phyloP scores from a whole-genome alignment of 2,113 vertebrate species.

The Tichodroma muraria region DNA sequence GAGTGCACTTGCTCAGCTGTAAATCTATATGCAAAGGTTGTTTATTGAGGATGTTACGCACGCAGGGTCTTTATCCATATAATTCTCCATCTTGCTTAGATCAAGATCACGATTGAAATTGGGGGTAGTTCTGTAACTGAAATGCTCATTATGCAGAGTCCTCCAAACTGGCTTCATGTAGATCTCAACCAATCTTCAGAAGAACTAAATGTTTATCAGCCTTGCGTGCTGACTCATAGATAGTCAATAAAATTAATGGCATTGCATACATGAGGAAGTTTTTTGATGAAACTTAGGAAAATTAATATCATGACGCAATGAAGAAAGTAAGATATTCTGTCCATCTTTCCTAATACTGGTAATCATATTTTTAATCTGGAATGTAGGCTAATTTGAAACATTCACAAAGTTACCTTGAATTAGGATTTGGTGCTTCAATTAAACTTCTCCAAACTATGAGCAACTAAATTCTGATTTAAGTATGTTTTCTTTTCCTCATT shows the following conservation, averaged over 20 bases:
- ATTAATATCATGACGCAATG: neutral
- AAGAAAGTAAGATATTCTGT: neutral
- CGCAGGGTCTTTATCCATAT: neutral
- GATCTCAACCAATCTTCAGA: neutral
- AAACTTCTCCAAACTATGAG: neutral
- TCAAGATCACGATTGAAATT: neutral
- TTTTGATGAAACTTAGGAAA: neutral
- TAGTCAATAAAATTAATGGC: neutral
- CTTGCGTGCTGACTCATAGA: neutral
- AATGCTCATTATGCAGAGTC: neutral
- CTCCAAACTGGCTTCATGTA: neutral
- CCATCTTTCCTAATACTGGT: neutral
- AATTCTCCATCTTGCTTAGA: neutral
- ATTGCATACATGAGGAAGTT: neutral
- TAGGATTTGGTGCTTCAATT: neutral
- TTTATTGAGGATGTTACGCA: neutral
- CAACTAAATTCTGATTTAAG: neutral
- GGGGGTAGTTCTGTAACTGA: neutral
- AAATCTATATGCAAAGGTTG: neutral
- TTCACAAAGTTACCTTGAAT: neutral
- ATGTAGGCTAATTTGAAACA: neutral
- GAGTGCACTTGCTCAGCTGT: neutral
- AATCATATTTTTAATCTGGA: neutral
- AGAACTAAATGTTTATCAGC: neutral
- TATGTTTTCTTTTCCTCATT: neutral